Conservation (phyloP, 2,797 vertebrate genomes). For the Rhabdophis nuchalis region DNA sequence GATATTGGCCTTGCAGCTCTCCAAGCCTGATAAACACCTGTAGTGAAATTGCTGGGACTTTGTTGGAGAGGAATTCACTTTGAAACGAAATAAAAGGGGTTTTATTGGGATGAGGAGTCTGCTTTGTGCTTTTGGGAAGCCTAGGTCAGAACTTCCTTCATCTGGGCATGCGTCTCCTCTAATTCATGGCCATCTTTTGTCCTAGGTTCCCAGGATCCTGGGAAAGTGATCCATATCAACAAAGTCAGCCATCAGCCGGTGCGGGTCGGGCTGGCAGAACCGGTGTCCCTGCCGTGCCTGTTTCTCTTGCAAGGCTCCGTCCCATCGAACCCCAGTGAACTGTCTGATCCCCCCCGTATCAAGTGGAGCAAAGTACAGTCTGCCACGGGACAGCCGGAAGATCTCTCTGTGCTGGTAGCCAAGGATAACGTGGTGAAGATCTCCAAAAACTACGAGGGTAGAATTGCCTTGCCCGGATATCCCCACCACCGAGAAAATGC, state of each 20-base stretch:
- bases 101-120: no score
- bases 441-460: conserved; percentile 88
- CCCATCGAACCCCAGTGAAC: conserved; percentile 40
- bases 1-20: no score
- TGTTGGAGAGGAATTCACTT: no score
- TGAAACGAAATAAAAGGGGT: no score
- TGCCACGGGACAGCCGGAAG: conserved; percentile 79
- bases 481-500: conserved; percentile 82
- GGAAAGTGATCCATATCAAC: conserved; percentile 85
- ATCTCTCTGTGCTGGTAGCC: conserved; percentile 87
- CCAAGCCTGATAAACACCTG: no score
- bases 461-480: conserved; percentile 83
- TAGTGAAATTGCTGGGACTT: no score
- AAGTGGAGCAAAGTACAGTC: conserved; percentile 94
- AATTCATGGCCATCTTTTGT: neutral
- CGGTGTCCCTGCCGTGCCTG: conserved; percentile 87
- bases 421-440: conserved; percentile 91
- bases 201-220: conserved; percentile 69
- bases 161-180: neutral
- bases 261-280: conserved; percentile 80
- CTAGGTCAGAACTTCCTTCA: no score
- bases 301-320: conserved; percentile 77
- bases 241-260: conserved; percentile 79
- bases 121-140: no score
- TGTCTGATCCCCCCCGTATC: conserved; percentile 82